These are phyloP conservation scores for Phalanger gymnotis DNA, from an alignment of 2,797 vertebrate species.

Conservation along the genomic window DNA sequence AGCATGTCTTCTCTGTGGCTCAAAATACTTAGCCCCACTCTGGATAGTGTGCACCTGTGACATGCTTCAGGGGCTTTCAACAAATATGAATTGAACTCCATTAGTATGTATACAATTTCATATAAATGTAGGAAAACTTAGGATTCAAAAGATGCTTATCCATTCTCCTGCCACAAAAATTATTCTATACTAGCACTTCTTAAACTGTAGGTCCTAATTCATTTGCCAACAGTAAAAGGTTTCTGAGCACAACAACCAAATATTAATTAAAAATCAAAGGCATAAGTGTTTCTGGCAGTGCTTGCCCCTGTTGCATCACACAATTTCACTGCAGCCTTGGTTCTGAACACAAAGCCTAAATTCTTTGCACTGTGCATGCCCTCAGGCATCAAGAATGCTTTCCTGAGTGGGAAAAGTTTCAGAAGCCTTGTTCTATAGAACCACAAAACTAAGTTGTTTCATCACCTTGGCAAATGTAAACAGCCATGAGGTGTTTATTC, in stretches of 20 bases:
- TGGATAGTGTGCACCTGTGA: neutral
- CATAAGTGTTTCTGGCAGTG: too few species aligned
- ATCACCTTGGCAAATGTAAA: neutral
- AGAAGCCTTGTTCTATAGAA: neutral
- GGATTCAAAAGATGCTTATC: conserved; percentile 45
- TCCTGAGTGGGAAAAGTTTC: too few species aligned
- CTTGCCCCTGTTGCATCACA: too few species aligned
- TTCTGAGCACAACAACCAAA: too few species aligned
- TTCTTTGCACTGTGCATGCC: too few species aligned
- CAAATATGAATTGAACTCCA: conserved; percentile 47
- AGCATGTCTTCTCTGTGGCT: neutral
- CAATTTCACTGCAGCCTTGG: too few species aligned
- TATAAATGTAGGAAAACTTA: conserved; percentile 40
- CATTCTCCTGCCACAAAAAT: conserved; percentile 52
- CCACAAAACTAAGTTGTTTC: conserved; percentile 47
- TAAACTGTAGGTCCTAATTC: too few species aligned
- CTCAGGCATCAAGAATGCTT: too few species aligned
- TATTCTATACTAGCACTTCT: neutral
- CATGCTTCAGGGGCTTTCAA: conserved; percentile 6
- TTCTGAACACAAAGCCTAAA: too few species aligned
- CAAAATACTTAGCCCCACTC: neutral
- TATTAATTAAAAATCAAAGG: too few species aligned
- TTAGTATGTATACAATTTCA: conserved; percentile 30
- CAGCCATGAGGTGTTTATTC: conserved; percentile 23
- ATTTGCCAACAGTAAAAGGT: too few species aligned